Conservation (phyloP, 2,113 vertebrate genomes). For the cattle (Bos taurus) region ARS-UCD2.0 NC_037334.1:48867501-48868000, state of each 20-base stretch:
- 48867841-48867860: not conserved
- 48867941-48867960: accelerated
- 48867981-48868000: not conserved
- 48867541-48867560: not conserved
- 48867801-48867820: not conserved
- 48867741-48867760: not conserved
- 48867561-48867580: not conserved
- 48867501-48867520: not conserved
- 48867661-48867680: not conserved
- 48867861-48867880: not conserved
- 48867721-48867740: not conserved
- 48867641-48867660: not conserved
- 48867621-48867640: not conserved
- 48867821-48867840: not conserved
- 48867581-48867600: not conserved
- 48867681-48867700: not conserved
- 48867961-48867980: not conserved
- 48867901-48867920: not conserved
- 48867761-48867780: not conserved
- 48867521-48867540: not conserved
- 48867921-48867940: not conserved
- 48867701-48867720: not conserved
- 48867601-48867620: not conserved
- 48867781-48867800: not conserved
- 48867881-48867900: not conserved